Conservation (phyloP, 2,888 invertebrate species). For the Ptilodon capucinus region DNA sequence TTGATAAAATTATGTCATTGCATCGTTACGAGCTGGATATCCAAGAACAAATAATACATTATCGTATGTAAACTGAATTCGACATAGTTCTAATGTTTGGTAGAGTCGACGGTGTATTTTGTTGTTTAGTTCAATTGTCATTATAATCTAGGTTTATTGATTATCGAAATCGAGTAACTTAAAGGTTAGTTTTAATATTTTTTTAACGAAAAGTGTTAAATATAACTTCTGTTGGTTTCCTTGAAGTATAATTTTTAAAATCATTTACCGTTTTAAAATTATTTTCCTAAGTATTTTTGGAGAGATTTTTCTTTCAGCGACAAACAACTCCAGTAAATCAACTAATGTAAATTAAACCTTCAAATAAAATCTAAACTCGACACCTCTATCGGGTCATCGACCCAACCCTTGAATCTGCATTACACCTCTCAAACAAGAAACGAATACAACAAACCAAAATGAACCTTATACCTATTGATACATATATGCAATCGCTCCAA, state of each 20-base stretch:
- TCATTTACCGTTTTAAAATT: too few species aligned
- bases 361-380: slow-evolving; percentile 37
- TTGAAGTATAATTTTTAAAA: too few species aligned
- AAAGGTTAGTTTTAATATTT: too few species aligned
- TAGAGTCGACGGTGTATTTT: not conserved
- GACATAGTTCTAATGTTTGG: not conserved
- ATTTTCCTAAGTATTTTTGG: too few species aligned
- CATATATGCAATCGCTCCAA: slow-evolving; percentile 8
- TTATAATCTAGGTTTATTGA: not conserved
- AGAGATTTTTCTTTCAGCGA: too few species aligned
- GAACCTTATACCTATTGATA: not conserved
- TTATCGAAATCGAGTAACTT: too few species aligned
- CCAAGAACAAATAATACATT: not conserved
- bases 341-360: slow-evolving; percentile 46
- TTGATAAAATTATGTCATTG: not conserved
- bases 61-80: not conserved
- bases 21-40: not conserved
- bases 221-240: too few species aligned
- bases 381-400: slow-evolving; percentile 45
- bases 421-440: slow-evolving; percentile 4
- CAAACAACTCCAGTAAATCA: slow-evolving; percentile 15
- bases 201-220: too few species aligned
- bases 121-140: not conserved
- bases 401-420: slow-evolving; percentile 35
- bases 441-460: slow-evolving; percentile 3